Evolutionary conservation across 2,113 vertebrate genomes (phyloP).

Genomic region (Pristiophorus japonicus): DNA sequence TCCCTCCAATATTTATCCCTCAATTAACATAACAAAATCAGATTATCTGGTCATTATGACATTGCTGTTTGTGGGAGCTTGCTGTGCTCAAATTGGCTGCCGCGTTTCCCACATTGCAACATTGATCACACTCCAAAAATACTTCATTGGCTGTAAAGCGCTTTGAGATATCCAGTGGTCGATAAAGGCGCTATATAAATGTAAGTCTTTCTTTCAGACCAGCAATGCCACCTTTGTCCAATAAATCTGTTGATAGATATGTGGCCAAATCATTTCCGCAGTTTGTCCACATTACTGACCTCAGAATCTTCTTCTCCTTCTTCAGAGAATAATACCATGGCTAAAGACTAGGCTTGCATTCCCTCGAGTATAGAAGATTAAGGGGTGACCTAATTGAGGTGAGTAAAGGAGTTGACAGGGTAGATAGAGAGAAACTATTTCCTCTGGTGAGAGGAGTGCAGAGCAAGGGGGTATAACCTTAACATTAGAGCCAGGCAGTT

Average conservation of each 20-base stretch:
- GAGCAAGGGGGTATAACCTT: not conserved
- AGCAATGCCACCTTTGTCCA: not conserved
- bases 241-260: not conserved
- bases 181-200: too few relatives aligned
- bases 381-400: not conserved
- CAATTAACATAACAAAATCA: too few relatives aligned
- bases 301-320: too few relatives aligned
- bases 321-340: not conserved
- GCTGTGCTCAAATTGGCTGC: too few relatives aligned
- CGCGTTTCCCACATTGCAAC: too few relatives aligned
- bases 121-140: too few relatives aligned
- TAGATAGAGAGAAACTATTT: not conserved
- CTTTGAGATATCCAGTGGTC: too few relatives aligned
- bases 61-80: too few relatives aligned
- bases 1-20: too few relatives aligned
- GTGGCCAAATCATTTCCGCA: not conserved
- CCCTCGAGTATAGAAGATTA: not conserved
- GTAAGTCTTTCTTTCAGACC: too few relatives aligned
- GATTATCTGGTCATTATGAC: too few relatives aligned
- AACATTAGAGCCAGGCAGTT: not conserved
- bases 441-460: not conserved
- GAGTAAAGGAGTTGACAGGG: not conserved
- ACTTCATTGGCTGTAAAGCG: too few relatives aligned
- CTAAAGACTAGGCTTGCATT: not conserved
- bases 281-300: not conserved